Evolutionary conservation across 2,113 vertebrate genomes (phyloP).

Genomic region (Regulus satrapa): DNA sequence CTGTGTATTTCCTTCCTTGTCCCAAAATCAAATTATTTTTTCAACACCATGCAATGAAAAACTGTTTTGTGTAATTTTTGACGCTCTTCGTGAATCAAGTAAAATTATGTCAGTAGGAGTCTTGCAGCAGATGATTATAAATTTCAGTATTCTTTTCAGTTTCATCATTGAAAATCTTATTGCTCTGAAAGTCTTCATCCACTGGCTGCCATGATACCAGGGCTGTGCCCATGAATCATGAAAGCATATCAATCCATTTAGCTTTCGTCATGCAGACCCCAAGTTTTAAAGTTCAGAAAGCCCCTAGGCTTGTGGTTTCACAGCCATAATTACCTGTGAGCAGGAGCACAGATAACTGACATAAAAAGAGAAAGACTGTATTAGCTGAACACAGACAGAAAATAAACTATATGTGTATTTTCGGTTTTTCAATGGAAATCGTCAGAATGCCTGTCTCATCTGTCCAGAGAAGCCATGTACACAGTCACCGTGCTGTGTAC

Average conservation of each 20-base stretch:
- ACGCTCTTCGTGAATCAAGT: not conserved
- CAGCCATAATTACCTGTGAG: not conserved
- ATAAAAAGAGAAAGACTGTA: not conserved
- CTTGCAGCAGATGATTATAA: not conserved
- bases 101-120: not conserved
- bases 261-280: not conserved
- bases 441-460: not conserved
- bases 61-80: not conserved
- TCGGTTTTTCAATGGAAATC: not conserved
- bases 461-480: not conserved
- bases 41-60: not conserved
- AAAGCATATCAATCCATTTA: not conserved
- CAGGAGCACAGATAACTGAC: not conserved
- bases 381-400: not conserved
- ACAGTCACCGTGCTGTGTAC: rapidly evolving
- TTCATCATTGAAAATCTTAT: not conserved
- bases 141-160: not conserved
- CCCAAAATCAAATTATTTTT: not conserved
- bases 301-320: not conserved
- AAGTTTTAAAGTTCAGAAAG: not conserved
- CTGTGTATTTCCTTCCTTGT: not conserved
- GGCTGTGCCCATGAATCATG: not conserved
- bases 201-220: not conserved
- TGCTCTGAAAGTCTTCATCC: not conserved
- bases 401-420: not conserved